Evolutionary conservation across 2,113 vertebrate genomes (phyloP), one percentile per base, ranked within the genome.

Genomic region (Corythornis cristatus): DNA sequence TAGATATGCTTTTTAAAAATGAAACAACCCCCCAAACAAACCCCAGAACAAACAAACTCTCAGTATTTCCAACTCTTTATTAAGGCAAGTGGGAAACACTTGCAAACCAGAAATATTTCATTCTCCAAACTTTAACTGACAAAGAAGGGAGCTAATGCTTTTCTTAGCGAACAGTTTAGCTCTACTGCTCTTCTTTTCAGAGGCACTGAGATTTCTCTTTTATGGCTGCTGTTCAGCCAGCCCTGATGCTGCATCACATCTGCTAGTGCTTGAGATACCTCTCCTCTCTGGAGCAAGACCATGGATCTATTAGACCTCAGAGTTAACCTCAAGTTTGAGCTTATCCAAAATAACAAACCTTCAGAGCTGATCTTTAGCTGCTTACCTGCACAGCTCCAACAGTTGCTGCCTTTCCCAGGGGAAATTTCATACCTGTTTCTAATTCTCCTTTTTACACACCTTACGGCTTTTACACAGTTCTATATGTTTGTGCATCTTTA

Each of bases 301-400:
- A 78, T 21, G 94, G 93, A 83, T 94, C 21, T 72, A 48, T 93
- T 89, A 94, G 91, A 92, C 84, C 89, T 95, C 91, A 66, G 75
- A 80, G 82, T 67, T 86, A 90, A 92, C 88, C 94, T 96, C 93
- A 35, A 74, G 40, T 64, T 96, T 96, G 94, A 97, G 91, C 81
- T 84, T 53, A 58, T 84, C 88, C 81, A 58, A 19, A 56, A 70
- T 66, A 81, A 22, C 72, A 90, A 21, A 93, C 76, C 23, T 79
- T 16, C 90, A 95, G 77, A 16, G 64, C 86, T 95, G 92, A 40
- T 89, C 42, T 96, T 43, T n/a, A 90, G 84, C 73, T 64, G 51
- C 84, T 94, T 68, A 46, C 61, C 66, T 54, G 81, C 83, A 35
- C 58, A 89, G 81, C 73, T 57, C 51, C 37, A 80, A 3, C 56